Conservation (phyloP, 2,888 invertebrate genomes). For the Drosophila fulvimacula region DNA sequence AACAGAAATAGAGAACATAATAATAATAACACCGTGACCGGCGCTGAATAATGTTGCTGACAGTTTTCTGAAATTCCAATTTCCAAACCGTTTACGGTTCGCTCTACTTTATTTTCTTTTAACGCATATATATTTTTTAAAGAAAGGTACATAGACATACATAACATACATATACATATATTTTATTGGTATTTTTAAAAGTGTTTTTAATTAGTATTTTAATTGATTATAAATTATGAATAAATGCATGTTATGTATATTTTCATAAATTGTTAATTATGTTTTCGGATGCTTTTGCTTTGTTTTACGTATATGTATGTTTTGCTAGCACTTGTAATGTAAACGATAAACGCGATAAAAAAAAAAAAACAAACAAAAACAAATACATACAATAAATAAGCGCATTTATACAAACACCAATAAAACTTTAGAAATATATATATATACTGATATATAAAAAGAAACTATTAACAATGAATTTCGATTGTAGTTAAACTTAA, state of each 20-base stretch:
- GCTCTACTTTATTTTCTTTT: constrained; percentile 35
- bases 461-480: background rate
- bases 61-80: constrained; percentile 58
- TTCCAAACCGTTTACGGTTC: constrained; percentile 59
- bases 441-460: constrained; percentile 20
- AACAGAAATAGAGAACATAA: constrained; percentile 7
- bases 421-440: constrained; percentile 49
- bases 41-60: constrained; percentile 19
- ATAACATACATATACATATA: constrained; percentile 30
- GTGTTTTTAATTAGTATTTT: constrained; percentile 65
- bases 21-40: constrained; percentile 11
- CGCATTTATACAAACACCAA: constrained; percentile 67
- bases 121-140: constrained; percentile 53
- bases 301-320: constrained; percentile 43
- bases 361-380: constrained; percentile 25
- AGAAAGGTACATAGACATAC: constrained; percentile 29
- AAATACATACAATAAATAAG: constrained; percentile 51
- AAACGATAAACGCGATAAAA: constrained; percentile 34
- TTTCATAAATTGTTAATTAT: constrained; percentile 55
- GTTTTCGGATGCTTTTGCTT: constrained; percentile 44
- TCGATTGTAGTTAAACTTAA: background rate
- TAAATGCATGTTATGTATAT: constrained; percentile 65
- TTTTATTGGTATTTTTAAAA: constrained; percentile 56
- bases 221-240: constrained; percentile 55
- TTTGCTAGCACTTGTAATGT: constrained; percentile 51